phyloP scores from a whole-genome alignment of 2,888 invertebrate species.

The Drosophila incognita region DNA sequence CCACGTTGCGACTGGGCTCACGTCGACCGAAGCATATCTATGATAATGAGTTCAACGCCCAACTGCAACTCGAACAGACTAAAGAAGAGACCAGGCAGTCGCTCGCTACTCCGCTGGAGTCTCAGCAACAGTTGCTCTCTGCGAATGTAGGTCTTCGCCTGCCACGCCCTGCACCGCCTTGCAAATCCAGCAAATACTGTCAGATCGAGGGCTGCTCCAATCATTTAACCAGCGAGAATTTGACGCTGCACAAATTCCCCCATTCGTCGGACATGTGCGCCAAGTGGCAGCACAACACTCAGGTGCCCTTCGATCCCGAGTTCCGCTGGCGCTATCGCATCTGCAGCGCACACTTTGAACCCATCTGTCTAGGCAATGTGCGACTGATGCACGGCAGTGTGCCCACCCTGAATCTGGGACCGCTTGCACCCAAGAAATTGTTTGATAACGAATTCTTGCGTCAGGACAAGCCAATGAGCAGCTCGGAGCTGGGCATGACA shows the following conservation, averaged over 20 bases:
- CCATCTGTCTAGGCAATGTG: constrained; percentile 62
- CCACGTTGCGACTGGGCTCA: constrained; percentile 66
- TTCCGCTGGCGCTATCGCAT: constrained; percentile 77
- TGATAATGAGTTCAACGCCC: constrained; percentile 57
- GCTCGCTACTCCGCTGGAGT: neutral
- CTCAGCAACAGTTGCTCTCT: constrained; percentile 9
- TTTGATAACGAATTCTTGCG: constrained; percentile 66
- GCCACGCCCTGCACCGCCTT: constrained; percentile 51
- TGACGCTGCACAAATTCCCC: constrained; percentile 76
- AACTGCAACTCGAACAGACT: constrained; percentile 11
- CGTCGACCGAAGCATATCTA: constrained; percentile 48
- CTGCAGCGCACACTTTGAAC: constrained; percentile 76
- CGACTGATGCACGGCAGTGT: constrained; percentile 71
- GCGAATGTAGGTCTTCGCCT: constrained; percentile 30
- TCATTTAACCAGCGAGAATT: constrained; percentile 57
- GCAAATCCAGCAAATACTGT: constrained; percentile 71
- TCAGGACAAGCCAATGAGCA: constrained; percentile 43
- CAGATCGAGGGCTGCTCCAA: constrained; percentile 70
- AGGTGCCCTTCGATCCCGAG: constrained; percentile 66
- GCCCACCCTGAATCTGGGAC: constrained; percentile 71
- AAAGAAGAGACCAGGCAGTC: neutral
- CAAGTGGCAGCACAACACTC: constrained; percentile 76
- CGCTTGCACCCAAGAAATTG: constrained; percentile 53
- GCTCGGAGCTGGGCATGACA: neutral
- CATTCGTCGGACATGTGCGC: constrained; percentile 59